Evolutionary conservation across 2,113 vertebrate species (phyloP), one percentile per base, ranked within the genome.

Genomic region (Panthera tigris): DNA sequence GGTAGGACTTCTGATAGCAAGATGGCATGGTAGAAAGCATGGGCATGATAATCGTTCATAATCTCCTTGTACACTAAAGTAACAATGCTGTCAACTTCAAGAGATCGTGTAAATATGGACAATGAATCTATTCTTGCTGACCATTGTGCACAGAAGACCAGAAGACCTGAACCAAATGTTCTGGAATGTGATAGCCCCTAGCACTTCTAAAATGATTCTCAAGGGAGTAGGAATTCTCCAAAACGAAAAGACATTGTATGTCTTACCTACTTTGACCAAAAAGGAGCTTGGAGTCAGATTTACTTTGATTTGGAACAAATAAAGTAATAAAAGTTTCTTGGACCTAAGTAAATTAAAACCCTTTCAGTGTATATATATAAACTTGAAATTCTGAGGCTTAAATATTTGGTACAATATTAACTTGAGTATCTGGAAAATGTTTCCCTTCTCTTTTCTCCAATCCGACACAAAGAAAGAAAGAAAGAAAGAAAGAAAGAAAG

Each of bases 401-500:
- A 68, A 36, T n/a, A 81, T 76, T 96, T 95, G 71, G 33, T 91
- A 36, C 13, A 73, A 10, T 27, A 21, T 89, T 68, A 52, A 0
- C 11, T 18, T 79, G 36, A 52, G 5, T 80, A 19, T 95, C 94
- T 97, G 74, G 6, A 63, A 25, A 96, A 41, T 55, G n/a, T 93
- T 33, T 16, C 5, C 82, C 5, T 96, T 86, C 19, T 68, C 33
- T 88, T 95, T 85, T 85, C 33, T 89, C 50, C 81, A 90, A 39
- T 36, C 68, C 23, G n/a, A 63, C 7, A 61, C 1, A 15, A 15
- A 79, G 1, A 50, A 25, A 15, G 63, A 13, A 7, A 14, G 0
- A 25, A n/a, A 89, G 41, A 50, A 94, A 95, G 25, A 11, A 86
- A 45, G 73, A 92, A 93, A 98, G 36, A 52, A 25, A 41, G 39